These are phyloP conservation scores for Chymomyza costata DNA, from an alignment of 1,140 invertebrate species.

Conservation along the genomic window DNA sequence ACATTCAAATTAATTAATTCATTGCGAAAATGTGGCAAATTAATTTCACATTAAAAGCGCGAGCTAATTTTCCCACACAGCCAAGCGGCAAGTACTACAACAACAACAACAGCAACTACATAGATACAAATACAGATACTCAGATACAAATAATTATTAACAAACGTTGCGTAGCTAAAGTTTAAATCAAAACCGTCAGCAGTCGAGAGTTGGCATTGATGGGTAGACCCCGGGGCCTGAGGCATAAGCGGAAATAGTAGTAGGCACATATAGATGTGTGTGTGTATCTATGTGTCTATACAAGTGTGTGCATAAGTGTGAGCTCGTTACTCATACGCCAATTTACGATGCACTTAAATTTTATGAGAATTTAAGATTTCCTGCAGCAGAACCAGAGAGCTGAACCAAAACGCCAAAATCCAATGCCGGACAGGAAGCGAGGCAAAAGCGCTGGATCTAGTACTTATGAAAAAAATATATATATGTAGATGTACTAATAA, in stretches of 20 bases:
- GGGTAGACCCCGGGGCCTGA: constrained; percentile 7
- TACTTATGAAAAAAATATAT: constrained; percentile 13
- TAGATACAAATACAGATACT: too few species aligned
- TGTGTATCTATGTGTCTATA: constrained; percentile 12
- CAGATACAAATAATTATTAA: constrained; percentile 43
- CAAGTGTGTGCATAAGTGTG: constrained; percentile 30
- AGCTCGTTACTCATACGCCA: constrained; percentile 65
- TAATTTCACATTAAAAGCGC: constrained; percentile 59
- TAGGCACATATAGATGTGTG: constrained; percentile 18
- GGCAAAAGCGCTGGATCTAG: constrained; percentile 14
- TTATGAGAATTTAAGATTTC: constrained; percentile 72
- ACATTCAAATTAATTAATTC: constrained; percentile 68
- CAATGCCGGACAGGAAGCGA: constrained; percentile 47
- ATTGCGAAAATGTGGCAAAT: constrained; percentile 61
- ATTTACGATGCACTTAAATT: constrained; percentile 70
- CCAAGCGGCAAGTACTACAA: too few species aligned
- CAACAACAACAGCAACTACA: constrained; percentile 18
- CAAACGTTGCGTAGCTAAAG: constrained; percentile 31
- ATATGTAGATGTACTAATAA: not conserved
- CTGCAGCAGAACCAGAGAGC: constrained; percentile 30
- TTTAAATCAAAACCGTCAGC: constrained; percentile 37
- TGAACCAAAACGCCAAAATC: not conserved
- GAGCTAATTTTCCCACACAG: constrained; percentile 28
- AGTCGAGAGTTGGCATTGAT: not conserved
- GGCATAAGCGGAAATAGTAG: constrained; percentile 53